Base-by-base conservation (phyloP, 2,888 invertebrate genomes). In the Caenorhabditis macrosperma region DNA sequence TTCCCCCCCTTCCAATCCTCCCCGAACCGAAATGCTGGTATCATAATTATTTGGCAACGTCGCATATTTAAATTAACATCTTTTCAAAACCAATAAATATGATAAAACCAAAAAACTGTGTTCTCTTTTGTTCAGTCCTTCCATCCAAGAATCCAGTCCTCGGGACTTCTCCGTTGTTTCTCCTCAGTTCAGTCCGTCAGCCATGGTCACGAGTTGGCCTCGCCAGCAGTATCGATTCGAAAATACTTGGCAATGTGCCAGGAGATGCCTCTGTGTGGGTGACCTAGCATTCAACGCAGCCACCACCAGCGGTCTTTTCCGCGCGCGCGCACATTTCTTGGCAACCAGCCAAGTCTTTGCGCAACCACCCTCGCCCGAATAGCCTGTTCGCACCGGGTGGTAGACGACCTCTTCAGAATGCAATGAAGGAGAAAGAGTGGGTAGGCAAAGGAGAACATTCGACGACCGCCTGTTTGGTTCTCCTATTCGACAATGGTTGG, bases 21-120 rank as follows among this genome's bases (percentile, higher is more conserved):
- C 33, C 48, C 59, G 48, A 68, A 55, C 20, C 46, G 17, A 17
- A 44, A 38, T 59, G 57, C 68, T 33, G 68, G 68, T 68, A 55
- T 33, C 24, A 10, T 0, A n/a, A 57, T 55, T 67, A 44, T 46
- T 28, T 54, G 38, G n/a, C 20, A 35, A 50, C 44, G 41, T 38
- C 33, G 30, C 12, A 17, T 52, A 46, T 20, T 63, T 22, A 28
- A 33, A 48, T 44, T 17, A 22, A 46, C 33, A 33, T 15, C 57
- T 35, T 35, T 20, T 67, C 17, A 44, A 44, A 9, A 2, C 26
- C 20, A 68, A 68, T 68, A 68, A 68, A 68, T 22, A 15, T 59
- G 33, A 26, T 26, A 59, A 59, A 38, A 20, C 24, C 2, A 28
- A 57, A 68, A 30, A 68, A 48, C 46, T 41, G 48, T 68, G 46